These are phyloP conservation scores for Ormyrus nitidulus DNA, from an alignment of 2,888 invertebrate species.

Conservation along the genomic window DNA sequence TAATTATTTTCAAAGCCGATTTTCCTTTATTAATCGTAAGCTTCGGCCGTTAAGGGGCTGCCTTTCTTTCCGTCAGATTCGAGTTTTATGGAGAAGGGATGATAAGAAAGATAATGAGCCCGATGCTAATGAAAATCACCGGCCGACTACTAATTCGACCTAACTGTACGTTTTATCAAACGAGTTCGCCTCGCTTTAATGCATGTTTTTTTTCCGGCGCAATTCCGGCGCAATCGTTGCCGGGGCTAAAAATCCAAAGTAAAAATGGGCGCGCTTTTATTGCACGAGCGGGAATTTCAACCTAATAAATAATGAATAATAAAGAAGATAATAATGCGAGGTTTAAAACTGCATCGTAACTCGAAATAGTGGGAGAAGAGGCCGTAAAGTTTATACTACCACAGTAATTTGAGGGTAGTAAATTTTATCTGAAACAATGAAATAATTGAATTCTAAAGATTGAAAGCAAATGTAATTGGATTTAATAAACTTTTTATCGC, in stretches of 20 bases:
- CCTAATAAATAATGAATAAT: conserved; percentile 39
- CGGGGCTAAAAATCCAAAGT: background rate
- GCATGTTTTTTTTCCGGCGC: background rate
- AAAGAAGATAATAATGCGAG: conserved; percentile 36
- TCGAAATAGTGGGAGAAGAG: conserved; percentile 15
- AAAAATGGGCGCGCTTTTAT: conserved; percentile 3
- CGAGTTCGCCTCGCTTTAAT: background rate
- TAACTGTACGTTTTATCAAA: conserved; percentile 20
- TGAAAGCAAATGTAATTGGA: conserved; percentile 45
- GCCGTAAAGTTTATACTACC: conserved; percentile 49
- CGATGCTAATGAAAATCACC: background rate
- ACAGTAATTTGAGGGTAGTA: conserved; percentile 50
- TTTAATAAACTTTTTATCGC: conserved; percentile 25
- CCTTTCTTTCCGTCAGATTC: no score
- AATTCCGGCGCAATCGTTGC: background rate
- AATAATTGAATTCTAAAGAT: conserved; percentile 44
- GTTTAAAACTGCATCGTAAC: conserved; percentile 31
- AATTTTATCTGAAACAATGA: conserved; percentile 54
- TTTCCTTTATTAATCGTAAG: conserved; percentile 20
- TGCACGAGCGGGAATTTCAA: background rate
- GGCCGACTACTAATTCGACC: conserved; percentile 9
- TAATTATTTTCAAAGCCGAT: conserved; percentile 37
- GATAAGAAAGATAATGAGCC: conserved; percentile 23
- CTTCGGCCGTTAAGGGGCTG: background rate
- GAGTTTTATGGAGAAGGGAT: background rate